Evolutionary conservation across 2,888 invertebrate species (phyloP), one percentile per base, ranked within the genome.

Genomic region (Caenorhabditis sp.): DNA sequence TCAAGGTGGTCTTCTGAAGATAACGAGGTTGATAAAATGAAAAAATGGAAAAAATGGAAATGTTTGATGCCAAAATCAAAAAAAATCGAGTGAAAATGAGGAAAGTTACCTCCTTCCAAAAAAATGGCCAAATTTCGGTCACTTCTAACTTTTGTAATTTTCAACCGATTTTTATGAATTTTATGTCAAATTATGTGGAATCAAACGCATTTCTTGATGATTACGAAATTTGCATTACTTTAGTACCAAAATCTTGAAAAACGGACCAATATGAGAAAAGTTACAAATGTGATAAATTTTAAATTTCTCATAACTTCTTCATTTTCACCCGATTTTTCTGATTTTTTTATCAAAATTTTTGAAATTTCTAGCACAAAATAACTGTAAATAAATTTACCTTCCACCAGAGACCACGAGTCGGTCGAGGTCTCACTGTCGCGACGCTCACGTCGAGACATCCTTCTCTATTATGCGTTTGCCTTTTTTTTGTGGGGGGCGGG

Each of bases 401-500:
- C 74, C 12, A 80, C 80, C 5, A 80, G 51, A 22, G 80, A 80
- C 80, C 80, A 80, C 61, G 80, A 80, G 26, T 80, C 80, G 69
- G 80, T 69, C 54, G 80, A 80, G 7, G 74, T 69, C 41, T 74
- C 74, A 61, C 74, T 74, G 69, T 80, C 80, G 10, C 80, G 74
- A 49, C 80, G 80, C 0, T 35, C 69, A 31, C 77, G 74, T 54
- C 74, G 73, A 14, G 59, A 49, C 41, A 66, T 38, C 58, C 47
- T 68, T 35, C n/a, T 28, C 69, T 26, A 22, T 58, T 58, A 28
- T 6, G 56, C 8, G 16, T 14, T n/a, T 47, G 47, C 47, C 19
- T n/a, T 47, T 47, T 19, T n/a, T 47, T 47, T n/a, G n/a, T n/a
- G n/a, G n/a, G n/a, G n/a, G 26, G 19, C 54, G 49, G 44, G 28